A percentile compares a stretch with the other conserved stretches of the same genome.
phyloP scores from a whole-genome alignment of 2,113 vertebrate genomes.

The Pica pica region DNA sequence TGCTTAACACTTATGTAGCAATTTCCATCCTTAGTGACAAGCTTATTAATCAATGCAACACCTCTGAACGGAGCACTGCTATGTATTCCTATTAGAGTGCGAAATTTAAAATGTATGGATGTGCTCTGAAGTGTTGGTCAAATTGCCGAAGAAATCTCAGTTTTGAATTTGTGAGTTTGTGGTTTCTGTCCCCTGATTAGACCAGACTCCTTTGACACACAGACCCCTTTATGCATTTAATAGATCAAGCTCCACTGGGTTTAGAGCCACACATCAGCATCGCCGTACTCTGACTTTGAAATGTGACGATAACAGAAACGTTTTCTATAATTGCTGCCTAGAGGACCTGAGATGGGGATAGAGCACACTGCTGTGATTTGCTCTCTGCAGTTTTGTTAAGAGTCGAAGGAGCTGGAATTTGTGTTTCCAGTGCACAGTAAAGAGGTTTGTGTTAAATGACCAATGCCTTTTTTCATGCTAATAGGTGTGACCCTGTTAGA shows the following conservation, averaged over 20 bases:
- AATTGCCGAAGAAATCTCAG: background rate
- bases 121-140: constrained; percentile 14
- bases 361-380: background rate
- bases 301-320: background rate
- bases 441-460: constrained; percentile 16
- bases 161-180: background rate
- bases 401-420: background rate
- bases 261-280: background rate
- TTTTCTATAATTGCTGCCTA: constrained; percentile 35
- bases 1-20: constrained; percentile 2
- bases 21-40: background rate
- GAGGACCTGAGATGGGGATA: background rate
- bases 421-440: background rate
- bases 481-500: background rate
- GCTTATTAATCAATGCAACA: constrained; percentile 51
- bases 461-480: constrained; percentile 18
- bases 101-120: constrained; percentile 34
- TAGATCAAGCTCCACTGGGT: background rate
- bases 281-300: background rate
- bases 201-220: constrained; percentile 13
- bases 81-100: constrained; percentile 7
- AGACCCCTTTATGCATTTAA: constrained; percentile 34
- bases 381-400: constrained; percentile 19
- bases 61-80: constrained; percentile 25
- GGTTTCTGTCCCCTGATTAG: constrained; percentile 34